Evolutionary conservation across 2,113 vertebrate genomes (phyloP), one percentile per base, ranked within the genome.

Genomic region (Plestiodon gilberti): DNA sequence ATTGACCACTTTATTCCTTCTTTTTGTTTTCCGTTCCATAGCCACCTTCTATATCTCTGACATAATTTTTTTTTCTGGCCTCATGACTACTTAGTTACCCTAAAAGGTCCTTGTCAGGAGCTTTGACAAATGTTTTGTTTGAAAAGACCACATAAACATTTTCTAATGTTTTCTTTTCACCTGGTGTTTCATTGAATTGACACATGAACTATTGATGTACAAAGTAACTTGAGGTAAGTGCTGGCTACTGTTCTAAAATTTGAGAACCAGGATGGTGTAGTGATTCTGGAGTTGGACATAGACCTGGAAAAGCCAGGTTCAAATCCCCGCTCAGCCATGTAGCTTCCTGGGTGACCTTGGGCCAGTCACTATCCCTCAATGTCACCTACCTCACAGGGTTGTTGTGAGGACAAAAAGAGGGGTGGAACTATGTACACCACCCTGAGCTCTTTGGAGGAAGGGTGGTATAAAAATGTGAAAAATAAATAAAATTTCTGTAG

Each of bases 11-110:
- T 93, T 93, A 90, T 93, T 92, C 82, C 86, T 78, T 6, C 6
- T 87, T 14, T 91, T 92, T 90, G 87, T 93, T 93, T 92, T 78
- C 85, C 33, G 62, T 76, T 82, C 76, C 80, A 38, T 76, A 81
- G 78, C 57, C 86, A 81, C 57, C 82, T 94, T 89, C 85, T 86
- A 78, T 76, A 88, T 90, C 81, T 89, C 43, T 62, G 43, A 20
- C 67, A 92, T 69, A 84, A 87, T 88, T 87, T 85, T 82, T 43
- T 17, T 9, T 57, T 61, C 84, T 84, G 65, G 86, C 88, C 74
- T 84, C 87, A 75, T 64, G 4, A 8, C 82, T 38, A 67, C 59
- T 77, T 83, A 6, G 0, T 69, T 62, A 80, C 40, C 23, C 55
- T 74, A 78, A 1, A 1, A 86, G 40, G 81, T 67, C 85, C 38